These are phyloP conservation scores for Hirundo rustica DNA, from an alignment of 2,797 vertebrate species.

Conservation along the genomic window DNA sequence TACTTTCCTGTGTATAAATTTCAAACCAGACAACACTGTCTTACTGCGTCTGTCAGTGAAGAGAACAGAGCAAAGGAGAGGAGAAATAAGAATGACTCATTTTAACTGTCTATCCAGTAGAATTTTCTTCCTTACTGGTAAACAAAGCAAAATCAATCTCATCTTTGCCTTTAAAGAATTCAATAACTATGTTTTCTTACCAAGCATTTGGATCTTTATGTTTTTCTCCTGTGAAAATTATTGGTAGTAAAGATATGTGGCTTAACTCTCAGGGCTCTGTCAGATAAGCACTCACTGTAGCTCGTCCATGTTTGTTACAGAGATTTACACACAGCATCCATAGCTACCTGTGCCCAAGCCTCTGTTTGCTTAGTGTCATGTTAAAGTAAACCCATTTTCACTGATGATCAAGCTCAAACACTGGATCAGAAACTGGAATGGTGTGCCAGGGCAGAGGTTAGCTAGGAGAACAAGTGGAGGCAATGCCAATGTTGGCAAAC, in stretches of 20 bases:
- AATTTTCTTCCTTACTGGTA: background rate
- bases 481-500: background rate
- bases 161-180: slow-evolving; percentile 16
- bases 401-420: background rate
- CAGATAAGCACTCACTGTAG: background rate
- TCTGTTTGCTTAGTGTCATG: background rate
- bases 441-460: background rate
- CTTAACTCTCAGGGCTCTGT: background rate
- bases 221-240: background rate
- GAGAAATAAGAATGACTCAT: background rate
- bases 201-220: background rate
- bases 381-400: background rate
- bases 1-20: background rate
- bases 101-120: background rate
- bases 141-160: slow-evolving; percentile 32
- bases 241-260: background rate
- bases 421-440: background rate
- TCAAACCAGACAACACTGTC: background rate
- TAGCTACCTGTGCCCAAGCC: background rate
- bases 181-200: background rate
- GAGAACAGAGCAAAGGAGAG: background rate
- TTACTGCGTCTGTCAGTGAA: background rate
- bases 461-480: background rate
- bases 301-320: background rate
- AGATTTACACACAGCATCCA: background rate